Conservation (phyloP, 2,797 vertebrate genomes). For the Urocyon cinereoargenteus region DNA sequence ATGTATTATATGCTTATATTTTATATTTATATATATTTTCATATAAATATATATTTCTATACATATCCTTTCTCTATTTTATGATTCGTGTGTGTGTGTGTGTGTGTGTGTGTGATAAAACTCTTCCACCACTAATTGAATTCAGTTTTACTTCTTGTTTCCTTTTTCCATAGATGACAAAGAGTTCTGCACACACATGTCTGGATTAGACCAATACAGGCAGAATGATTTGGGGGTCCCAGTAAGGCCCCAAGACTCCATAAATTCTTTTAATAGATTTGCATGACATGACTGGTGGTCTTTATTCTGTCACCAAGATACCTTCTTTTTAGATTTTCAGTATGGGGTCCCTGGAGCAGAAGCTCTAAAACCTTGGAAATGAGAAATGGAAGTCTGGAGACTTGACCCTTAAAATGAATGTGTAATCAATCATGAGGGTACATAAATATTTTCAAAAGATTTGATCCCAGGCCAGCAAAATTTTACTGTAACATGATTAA, state of each 20-base stretch:
- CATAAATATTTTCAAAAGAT: constrained; percentile 8
- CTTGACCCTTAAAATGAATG: not conserved
- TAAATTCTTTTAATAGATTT: not conserved
- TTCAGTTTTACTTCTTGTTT: not conserved
- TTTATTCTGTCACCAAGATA: not conserved
- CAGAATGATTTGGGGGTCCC: not conserved
- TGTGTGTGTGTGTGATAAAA: not conserved
- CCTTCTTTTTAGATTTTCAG: not conserved
- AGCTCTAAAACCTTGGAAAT: not conserved
- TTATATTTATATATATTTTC: too few species aligned
- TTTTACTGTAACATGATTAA: not conserved
- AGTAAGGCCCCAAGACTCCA: not conserved
- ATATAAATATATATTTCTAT: too few species aligned
- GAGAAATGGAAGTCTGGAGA: not conserved
- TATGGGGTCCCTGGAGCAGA: not conserved
- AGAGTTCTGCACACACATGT: not conserved
- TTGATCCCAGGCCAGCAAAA: not conserved
- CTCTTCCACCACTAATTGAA: not conserved
- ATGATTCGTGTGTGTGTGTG: not conserved
- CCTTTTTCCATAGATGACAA: not conserved
- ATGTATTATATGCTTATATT: too few species aligned
- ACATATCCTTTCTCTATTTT: not conserved
- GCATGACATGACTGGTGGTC: not conserved
- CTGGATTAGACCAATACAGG: not conserved
- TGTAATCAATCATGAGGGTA: not conserved